Evolutionary conservation across 2,888 invertebrate species (phyloP).

Genomic region (Masnerella sp.): DNA sequence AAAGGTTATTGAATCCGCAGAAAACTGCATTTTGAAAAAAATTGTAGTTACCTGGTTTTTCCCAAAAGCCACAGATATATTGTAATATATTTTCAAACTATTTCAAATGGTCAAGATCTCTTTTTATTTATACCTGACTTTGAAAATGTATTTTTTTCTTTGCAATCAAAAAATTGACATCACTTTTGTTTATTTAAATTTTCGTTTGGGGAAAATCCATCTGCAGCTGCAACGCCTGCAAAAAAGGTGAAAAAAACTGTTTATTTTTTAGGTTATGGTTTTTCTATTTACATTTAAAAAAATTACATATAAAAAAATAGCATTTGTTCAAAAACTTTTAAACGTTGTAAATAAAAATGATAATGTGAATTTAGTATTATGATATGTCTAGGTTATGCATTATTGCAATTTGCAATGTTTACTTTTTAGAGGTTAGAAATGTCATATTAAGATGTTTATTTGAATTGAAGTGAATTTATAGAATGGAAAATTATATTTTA

Average conservation of each 20-base stretch:
- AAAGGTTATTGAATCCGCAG: too few relatives aligned
- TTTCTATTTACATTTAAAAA: neutral
- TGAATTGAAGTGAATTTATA: neutral
- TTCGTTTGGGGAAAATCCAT: constrained; percentile 72
- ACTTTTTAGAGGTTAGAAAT: constrained; percentile 22
- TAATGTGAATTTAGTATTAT: neutral
- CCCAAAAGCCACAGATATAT: too few relatives aligned
- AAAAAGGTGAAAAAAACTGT: constrained; percentile 67
- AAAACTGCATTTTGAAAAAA: too few relatives aligned
- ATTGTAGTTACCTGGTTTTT: too few relatives aligned
- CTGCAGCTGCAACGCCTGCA: constrained; percentile 74
- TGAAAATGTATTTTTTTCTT: too few relatives aligned
- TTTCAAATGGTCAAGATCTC: constrained; percentile 62
- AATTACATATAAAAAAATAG: neutral
- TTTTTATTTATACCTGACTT: too few relatives aligned
- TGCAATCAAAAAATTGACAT: too few relatives aligned
- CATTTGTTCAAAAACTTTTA: neutral
- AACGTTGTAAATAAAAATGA: too few relatives aligned
- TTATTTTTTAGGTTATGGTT: constrained; percentile 31
- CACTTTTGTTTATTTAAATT: too few relatives aligned
- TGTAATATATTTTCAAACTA: constrained; percentile 68
- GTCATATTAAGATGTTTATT: neutral
- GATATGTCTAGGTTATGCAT: neutral
- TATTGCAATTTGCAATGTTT: constrained; percentile 6
- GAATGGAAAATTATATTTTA: neutral